phyloP scores from a whole-genome alignment of 1,140 invertebrate genomes.

The Branchinecta lynchi region DNA sequence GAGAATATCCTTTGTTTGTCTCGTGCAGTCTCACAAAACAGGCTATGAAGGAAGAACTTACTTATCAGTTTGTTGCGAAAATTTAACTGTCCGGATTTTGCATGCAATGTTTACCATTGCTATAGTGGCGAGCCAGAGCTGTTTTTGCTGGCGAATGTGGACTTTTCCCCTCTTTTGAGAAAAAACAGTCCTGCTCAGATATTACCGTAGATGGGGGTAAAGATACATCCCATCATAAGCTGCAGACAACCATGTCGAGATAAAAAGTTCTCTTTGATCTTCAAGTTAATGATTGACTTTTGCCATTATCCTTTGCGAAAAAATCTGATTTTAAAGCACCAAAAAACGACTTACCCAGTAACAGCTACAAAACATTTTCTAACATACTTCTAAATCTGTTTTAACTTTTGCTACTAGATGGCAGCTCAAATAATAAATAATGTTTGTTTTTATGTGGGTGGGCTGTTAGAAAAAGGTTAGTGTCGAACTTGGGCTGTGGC shows the following conservation, averaged over 20 bases:
- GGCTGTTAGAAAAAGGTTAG: not conserved
- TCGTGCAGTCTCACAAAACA: too few species aligned
- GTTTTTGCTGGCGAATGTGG: conserved; percentile 1
- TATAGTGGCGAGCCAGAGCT: not conserved
- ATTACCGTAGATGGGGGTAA: too few species aligned
- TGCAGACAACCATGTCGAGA: too few species aligned
- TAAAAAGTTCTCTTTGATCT: not conserved
- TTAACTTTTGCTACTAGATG: conserved; percentile 6
- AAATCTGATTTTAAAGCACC: conserved; percentile 10
- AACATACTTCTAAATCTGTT: conserved; percentile 6
- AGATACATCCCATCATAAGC: too few species aligned
- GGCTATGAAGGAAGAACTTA: too few species aligned
- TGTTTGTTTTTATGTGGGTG: not conserved
- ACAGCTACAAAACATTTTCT: not conserved
- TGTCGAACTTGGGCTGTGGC: too few species aligned
- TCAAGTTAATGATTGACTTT: not conserved
- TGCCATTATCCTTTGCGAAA: not conserved
- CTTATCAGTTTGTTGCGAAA: conserved; percentile 5
- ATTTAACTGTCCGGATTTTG: not conserved
- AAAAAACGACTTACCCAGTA: conserved; percentile 1
- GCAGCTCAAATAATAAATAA: conserved; percentile 6
- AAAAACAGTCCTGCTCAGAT: too few species aligned
- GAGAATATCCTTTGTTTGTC: too few species aligned
- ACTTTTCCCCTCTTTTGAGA: too few species aligned
- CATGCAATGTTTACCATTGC: not conserved